Evolutionary conservation across 2,888 invertebrate species (phyloP).

Genomic region (Sycophila texana): DNA sequence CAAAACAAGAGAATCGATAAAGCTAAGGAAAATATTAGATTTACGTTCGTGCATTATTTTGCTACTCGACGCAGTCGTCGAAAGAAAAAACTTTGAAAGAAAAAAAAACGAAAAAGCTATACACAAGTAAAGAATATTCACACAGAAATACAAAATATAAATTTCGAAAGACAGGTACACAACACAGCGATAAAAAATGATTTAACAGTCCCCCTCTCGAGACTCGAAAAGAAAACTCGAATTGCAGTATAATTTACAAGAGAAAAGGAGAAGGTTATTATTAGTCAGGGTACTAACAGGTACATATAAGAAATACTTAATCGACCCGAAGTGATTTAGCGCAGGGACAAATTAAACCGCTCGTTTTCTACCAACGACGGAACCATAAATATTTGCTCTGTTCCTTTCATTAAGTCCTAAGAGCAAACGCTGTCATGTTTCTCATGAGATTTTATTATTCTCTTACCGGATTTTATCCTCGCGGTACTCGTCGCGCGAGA

Average conservation of each 20-base stretch:
- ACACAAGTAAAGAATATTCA: too few relatives aligned
- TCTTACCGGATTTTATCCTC: constrained; percentile 38
- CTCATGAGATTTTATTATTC: constrained; percentile 67
- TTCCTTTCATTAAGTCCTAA: constrained; percentile 65
- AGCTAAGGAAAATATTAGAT: too few relatives aligned
- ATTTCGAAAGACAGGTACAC: too few relatives aligned
- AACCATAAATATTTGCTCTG: constrained; percentile 69
- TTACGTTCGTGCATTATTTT: too few relatives aligned
- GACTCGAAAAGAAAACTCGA: too few relatives aligned
- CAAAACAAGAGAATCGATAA: too few relatives aligned
- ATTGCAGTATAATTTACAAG: not conserved
- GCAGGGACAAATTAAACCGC: constrained; percentile 41
- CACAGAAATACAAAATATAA: too few relatives aligned
- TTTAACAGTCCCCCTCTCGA: too few relatives aligned
- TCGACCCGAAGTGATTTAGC: constrained; percentile 39
- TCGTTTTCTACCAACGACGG: constrained; percentile 40
- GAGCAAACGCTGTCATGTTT: constrained; percentile 52
- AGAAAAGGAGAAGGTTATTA: constrained; percentile 1
- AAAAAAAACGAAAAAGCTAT: too few relatives aligned
- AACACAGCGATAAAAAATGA: too few relatives aligned
- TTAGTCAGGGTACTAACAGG: constrained; percentile 10
- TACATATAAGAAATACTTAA: constrained; percentile 12
- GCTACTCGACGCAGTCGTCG: too few relatives aligned
- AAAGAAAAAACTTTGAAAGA: too few relatives aligned
- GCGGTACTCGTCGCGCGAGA: not conserved